These are phyloP conservation scores for Berghia stephanieae DNA, from an alignment of 1,140 invertebrate genomes.

Conservation along the genomic window DNA sequence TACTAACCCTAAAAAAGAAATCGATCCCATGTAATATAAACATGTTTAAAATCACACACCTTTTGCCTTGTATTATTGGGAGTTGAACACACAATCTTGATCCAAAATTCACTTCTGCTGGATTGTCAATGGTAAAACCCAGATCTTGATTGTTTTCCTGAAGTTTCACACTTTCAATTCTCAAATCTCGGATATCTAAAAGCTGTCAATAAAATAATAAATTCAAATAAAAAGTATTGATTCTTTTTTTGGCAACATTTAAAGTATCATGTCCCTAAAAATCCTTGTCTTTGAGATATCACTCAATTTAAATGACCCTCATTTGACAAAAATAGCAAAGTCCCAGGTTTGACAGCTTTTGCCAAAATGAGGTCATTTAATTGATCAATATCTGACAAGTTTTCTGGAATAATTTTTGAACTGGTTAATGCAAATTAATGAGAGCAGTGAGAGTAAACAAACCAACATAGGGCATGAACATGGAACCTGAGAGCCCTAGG, in stretches of 20 bases:
- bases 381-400: too few relatives aligned
- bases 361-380: too few relatives aligned
- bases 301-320: too few relatives aligned
- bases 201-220: constrained; percentile 71
- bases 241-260: background rate
- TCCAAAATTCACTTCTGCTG: constrained; percentile 75
- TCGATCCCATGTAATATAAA: background rate
- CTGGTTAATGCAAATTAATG: background rate
- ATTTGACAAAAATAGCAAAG: too few relatives aligned
- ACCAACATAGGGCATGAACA: constrained; percentile 36
- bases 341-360: too few relatives aligned
- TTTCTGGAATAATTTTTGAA: background rate
- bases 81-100: constrained; percentile 80
- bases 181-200: constrained; percentile 80
- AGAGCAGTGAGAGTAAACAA: constrained; percentile 43
- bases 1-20: background rate
- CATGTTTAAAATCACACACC: constrained; percentile 27
- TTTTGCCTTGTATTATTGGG: constrained; percentile 60
- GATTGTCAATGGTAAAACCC: constrained; percentile 73
- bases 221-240: background rate
- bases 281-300: background rate
- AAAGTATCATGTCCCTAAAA: background rate
- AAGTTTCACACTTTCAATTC: constrained; percentile 70
- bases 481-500: background rate
- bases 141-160: constrained; percentile 71